These are phyloP conservation scores for Oxytorus armatus DNA, from an alignment of 2,888 invertebrate species.

Conservation along the genomic window DNA sequence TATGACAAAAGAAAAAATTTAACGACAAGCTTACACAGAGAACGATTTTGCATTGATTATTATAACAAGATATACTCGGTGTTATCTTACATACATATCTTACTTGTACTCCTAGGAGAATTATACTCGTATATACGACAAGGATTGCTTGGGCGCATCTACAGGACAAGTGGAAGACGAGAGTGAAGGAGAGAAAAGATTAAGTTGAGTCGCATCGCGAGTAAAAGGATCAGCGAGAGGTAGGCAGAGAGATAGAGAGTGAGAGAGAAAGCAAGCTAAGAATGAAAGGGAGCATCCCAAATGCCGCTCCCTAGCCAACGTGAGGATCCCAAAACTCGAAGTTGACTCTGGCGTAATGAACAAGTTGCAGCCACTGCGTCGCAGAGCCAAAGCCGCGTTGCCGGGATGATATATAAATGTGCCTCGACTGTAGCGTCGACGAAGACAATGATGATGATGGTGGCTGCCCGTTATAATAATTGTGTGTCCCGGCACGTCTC, in stretches of 20 bases:
- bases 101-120: not conserved
- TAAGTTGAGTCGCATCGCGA: slow-evolving; percentile 15
- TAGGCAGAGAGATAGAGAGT: slow-evolving; percentile 14
- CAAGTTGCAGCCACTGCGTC: slow-evolving; percentile 73
- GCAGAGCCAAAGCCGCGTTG: slow-evolving; percentile 48
- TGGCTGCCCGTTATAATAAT: slow-evolving; percentile 74
- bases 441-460: slow-evolving; percentile 22
- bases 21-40: too few relatives aligned
- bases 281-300: slow-evolving; percentile 58
- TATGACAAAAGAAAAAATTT: too few relatives aligned
- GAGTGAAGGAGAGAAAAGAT: slow-evolving; percentile 32
- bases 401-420: slow-evolving; percentile 33
- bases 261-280: not conserved
- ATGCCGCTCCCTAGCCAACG: too few relatives aligned
- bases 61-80: not conserved
- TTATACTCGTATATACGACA: not conserved
- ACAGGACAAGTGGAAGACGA: slow-evolving; percentile 15
- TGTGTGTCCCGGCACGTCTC: slow-evolving; percentile 72
- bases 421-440: not conserved
- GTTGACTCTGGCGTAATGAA: slow-evolving; percentile 76
- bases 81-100: too few relatives aligned
- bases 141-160: not conserved
- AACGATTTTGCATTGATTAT: too few relatives aligned
- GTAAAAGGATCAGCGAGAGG: slow-evolving; percentile 18
- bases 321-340: slow-evolving; percentile 65